A percentile compares a stretch with the other conserved stretches of the same genome.
These are phyloP conservation scores for Rapana venosa DNA, from an alignment of 2,888 invertebrate genomes.

Conservation along the genomic window DNA sequence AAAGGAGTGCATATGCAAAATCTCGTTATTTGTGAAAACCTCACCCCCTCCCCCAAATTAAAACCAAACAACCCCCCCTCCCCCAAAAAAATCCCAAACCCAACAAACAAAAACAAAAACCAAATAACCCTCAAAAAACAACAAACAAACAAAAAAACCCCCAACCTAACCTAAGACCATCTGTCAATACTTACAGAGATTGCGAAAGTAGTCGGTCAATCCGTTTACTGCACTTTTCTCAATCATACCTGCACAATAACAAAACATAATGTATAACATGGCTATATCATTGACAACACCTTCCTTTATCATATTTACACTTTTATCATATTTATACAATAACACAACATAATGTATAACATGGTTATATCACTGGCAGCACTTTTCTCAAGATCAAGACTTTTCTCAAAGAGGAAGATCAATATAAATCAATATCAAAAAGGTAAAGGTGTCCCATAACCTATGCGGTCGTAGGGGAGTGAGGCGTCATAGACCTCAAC, in stretches of 20 bases:
- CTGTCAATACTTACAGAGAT: conserved; percentile 54
- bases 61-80: no score
- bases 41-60: no score
- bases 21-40: no score
- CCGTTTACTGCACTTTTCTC: conserved; percentile 93
- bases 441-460: no score
- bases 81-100: no score
- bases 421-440: no score
- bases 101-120: not conserved
- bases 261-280: not conserved
- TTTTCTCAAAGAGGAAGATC: no score
- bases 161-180: not conserved
- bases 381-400: conserved; percentile 86
- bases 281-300: not conserved
- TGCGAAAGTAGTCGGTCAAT: conserved; percentile 88
- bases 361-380: not conserved
- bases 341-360: not conserved
- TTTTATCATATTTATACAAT: conserved; percentile 87
- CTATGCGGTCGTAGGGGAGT: no score
- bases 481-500: no score
- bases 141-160: not conserved
- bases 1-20: no score
- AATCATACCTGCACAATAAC: conserved; percentile 83
- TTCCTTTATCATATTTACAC: conserved; percentile 73
- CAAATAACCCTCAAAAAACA: not conserved